Evolutionary conservation across 2,888 invertebrate genomes (phyloP), one percentile per base, ranked within the genome.

Genomic region (Tachina fera): DNA sequence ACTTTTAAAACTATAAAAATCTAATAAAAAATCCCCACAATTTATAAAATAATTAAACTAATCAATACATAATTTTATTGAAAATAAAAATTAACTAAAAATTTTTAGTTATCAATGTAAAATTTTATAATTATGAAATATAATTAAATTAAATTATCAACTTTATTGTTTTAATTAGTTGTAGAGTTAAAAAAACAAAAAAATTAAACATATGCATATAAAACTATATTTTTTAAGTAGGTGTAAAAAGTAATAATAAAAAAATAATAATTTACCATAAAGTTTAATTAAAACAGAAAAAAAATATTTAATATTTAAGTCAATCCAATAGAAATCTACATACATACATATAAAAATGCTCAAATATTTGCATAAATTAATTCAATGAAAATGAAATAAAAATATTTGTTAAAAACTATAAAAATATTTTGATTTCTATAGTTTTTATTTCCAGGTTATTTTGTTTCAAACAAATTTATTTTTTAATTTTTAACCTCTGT

Each of bases 391-490:
- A 76, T 75, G 9, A 80, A 76, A 78, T 78, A 85, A 87, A 86
- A 71, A 83, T 86, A 79, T 83, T 82, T 84, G 82, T 86, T 86
- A 87, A 85, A 84, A 77, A 84, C 82, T 87, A 76, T 80, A 63
- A 58, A 53, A 79, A 82, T 47, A 61, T 47, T 31, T 31, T 31
- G 4, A 31, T 31, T 31, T 31, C 3, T 31, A 31, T 31, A 31
- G 3, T 31, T 31, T 31, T 31, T 31, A 31, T 31, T 31, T 22
- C 22, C 31, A 2, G 31, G 31, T 0, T 31, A 31, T 31, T 31
- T 31, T 31, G 5, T 31, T 31, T 31, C 6, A 31, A 31, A 31
- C 4, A 31, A 31, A 3, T 31, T 31, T 31, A 31, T 31, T 31
- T 31, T 31, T 5, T 6, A 31, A 31, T 31, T 31, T 5, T 31